A percentile compares a stretch with the other conserved stretches of the same genome.
Conservation (phyloP, 2,797 vertebrate species). For the Tympanoctomys barrerae region DNA sequence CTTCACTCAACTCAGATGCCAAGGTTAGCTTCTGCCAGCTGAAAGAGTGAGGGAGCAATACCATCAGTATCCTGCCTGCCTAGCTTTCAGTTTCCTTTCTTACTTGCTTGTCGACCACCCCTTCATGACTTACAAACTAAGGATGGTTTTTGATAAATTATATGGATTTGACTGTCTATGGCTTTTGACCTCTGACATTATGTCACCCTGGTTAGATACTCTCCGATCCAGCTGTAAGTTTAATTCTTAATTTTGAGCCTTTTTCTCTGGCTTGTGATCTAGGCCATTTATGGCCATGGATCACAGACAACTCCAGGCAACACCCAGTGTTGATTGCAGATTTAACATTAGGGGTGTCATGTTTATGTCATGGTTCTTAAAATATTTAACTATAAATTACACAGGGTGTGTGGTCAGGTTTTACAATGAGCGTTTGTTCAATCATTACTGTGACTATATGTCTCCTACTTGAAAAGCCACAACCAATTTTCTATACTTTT, state of each 20-base stretch:
- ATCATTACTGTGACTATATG: not conserved
- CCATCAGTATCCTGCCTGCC: rapidly evolving
- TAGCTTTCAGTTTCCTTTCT: not conserved
- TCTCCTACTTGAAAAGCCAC: not conserved
- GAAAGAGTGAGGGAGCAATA: not conserved
- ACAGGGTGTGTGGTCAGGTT: not conserved
- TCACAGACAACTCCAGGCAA: not conserved
- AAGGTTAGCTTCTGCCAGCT: not conserved
- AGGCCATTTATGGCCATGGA: not conserved
- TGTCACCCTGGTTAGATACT: not conserved
- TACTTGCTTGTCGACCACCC: not conserved
- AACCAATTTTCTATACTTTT: conserved; percentile 4
- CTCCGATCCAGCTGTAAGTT: not conserved
- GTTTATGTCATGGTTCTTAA: not conserved
- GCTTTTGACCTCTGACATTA: conserved; percentile 18
- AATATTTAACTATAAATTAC: conserved; percentile 46
- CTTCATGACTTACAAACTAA: not conserved
- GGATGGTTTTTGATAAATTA: not conserved
- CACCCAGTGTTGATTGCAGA: not conserved
- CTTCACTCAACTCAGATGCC: not conserved
- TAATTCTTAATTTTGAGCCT: not conserved
- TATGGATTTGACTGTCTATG: not conserved
- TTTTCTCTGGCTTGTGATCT: not conserved
- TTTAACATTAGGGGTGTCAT: not conserved
- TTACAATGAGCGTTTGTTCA: not conserved